Evolutionary conservation across 2,113 vertebrate species (phyloP), one percentile per base, ranked within the genome.

Genomic region (Solenodon paradoxus): DNA sequence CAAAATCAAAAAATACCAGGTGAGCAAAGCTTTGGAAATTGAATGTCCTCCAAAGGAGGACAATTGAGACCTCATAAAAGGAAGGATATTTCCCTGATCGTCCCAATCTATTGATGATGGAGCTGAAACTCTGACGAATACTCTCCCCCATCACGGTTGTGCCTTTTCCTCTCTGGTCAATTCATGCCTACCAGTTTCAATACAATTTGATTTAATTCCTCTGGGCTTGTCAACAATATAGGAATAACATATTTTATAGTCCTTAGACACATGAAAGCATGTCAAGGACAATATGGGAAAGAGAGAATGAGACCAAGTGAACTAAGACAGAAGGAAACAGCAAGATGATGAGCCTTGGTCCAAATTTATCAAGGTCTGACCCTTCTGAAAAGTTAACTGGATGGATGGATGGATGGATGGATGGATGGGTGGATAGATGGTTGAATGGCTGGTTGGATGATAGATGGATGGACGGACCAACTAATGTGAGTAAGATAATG

Each of bases 271-370:
- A 28, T 19, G 17, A 63, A 64, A 82, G 66, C 45, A 40, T 45
- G 9, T 35, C 47, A 68, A 38, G 28, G 53, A 51, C 30, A 47
- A 32, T 2, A 24, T 30, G n/a, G 28, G 15, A 93, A 95, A 78
- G 20, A 6, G 12, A 71, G 7, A 35, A 61, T 55, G n/a, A 88
- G 38, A 91, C 17, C 42, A 40, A 78, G 45, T 5, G 42, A 85
- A 32, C 49, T 90, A 53, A 78, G 15, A 77, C 68, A 77, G 51
- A 92, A 95, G 47, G n/a, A 92, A 88, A 95, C 16, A 86, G 61
- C 77, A 83, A 7, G 16, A 69, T 64, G 28, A 30, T 83, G 40
- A 68, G 64, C 42, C 26, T 63, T 42, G 42, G 30, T 32, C 35
- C 19, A 59, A 64, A 61, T 47, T 87, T 77, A 66, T 3, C 2